Conservation (phyloP, 2,888 invertebrate genomes). For the Dasypogon diadema region DNA sequence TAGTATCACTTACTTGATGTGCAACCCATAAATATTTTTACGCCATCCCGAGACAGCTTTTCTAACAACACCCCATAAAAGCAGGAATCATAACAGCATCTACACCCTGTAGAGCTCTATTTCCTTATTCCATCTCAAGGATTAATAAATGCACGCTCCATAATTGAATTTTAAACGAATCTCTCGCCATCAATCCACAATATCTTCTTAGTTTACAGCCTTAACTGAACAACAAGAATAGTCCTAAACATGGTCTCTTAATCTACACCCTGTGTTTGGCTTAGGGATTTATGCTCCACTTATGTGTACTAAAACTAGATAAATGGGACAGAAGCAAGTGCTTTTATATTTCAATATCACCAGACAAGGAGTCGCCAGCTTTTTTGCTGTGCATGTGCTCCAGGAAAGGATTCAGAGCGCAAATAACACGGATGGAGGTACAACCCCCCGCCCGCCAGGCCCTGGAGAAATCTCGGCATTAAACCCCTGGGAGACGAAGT, state of each 20-base stretch:
- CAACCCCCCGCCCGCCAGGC: background rate
- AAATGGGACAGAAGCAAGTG: conserved; percentile 43
- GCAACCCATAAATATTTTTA: too few relatives aligned
- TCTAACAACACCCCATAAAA: too few relatives aligned
- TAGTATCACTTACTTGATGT: too few relatives aligned
- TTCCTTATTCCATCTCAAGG: background rate
- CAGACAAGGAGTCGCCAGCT: conserved; percentile 32
- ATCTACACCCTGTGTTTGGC: background rate
- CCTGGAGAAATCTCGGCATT: background rate
- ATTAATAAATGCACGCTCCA: conserved; percentile 18
- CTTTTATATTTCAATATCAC: conserved; percentile 45
- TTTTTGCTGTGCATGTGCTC: background rate
- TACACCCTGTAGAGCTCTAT: too few relatives aligned
- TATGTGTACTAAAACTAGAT: conserved; percentile 37
- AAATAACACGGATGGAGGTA: background rate
- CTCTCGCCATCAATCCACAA: conserved; percentile 26
- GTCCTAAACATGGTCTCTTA: conserved; percentile 1
- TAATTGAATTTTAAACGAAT: conserved; percentile 38
- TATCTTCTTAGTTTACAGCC: conserved; percentile 33
- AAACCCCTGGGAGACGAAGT: background rate
- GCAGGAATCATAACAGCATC: too few relatives aligned
- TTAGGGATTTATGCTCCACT: conserved; percentile 22
- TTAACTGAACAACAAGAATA: conserved; percentile 20
- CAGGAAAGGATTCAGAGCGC: conserved; percentile 1
- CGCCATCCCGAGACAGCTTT: too few relatives aligned